These are phyloP conservation scores for Biston stratarius DNA, from an alignment of 2,888 invertebrate genomes.

Conservation along the genomic window DNA sequence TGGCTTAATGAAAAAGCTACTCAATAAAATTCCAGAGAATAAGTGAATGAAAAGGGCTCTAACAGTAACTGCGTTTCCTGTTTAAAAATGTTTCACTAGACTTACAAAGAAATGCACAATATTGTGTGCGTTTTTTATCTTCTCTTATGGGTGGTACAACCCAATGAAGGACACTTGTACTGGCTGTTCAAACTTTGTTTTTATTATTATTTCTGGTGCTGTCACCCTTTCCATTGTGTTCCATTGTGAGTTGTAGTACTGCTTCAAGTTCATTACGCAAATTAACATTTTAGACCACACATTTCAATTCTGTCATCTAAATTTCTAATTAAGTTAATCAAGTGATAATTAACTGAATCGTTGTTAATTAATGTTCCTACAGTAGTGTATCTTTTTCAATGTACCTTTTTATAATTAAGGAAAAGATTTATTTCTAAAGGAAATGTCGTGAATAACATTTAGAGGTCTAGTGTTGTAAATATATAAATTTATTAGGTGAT, in stretches of 20 bases:
- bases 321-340: slow-evolving; percentile 55
- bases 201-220: slow-evolving; percentile 37
- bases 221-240: slow-evolving; percentile 29
- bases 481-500: slow-evolving; percentile 18
- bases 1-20: slow-evolving; percentile 66
- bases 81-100: slow-evolving; percentile 54
- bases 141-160: slow-evolving; percentile 20
- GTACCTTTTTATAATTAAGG: slow-evolving; percentile 48
- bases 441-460: slow-evolving; percentile 26
- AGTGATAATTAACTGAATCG: slow-evolving; percentile 56
- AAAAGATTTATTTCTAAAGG: slow-evolving; percentile 33
- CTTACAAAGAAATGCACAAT: slow-evolving; percentile 54
- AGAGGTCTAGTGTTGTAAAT: slow-evolving; percentile 19
- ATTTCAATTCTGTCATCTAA: slow-evolving; percentile 42
- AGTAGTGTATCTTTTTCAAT: slow-evolving; percentile 44
- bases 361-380: slow-evolving; percentile 49
- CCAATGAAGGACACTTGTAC: slow-evolving; percentile 38
- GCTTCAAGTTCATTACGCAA: slow-evolving; percentile 29
- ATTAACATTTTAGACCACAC: slow-evolving; percentile 44
- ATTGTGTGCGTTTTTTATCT: slow-evolving; percentile 40
- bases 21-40: slow-evolving; percentile 62
- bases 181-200: slow-evolving; percentile 36
- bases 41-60: slow-evolving; percentile 51
- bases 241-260: slow-evolving; percentile 19
- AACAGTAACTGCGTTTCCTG: slow-evolving; percentile 51